Conservation (phyloP, 2,888 invertebrate genomes). For the Eremobia ochroleuca region DNA sequence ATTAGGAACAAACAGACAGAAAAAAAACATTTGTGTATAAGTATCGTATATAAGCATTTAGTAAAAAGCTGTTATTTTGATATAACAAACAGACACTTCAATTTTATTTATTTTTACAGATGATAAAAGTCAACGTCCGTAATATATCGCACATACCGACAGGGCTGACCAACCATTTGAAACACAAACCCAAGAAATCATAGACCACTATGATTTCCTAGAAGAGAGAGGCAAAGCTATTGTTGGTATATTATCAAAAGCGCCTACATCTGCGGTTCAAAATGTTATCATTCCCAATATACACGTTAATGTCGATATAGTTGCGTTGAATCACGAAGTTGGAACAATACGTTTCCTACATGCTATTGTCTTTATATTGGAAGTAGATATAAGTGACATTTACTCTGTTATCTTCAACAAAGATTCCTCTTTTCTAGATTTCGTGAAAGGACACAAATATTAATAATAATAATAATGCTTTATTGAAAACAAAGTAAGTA, state of each 20-base stretch:
- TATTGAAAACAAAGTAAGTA: too few relatives aligned
- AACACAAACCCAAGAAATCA: constrained; percentile 47
- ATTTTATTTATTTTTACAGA: not conserved
- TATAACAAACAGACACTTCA: not conserved
- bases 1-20: not conserved
- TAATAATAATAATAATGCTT: too few relatives aligned
- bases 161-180: constrained; percentile 18
- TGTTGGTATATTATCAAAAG: constrained; percentile 60
- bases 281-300: constrained; percentile 63
- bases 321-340: constrained; percentile 70
- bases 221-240: constrained; percentile 53
- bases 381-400: constrained; percentile 48
- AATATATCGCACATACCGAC: not conserved
- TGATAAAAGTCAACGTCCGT: not conserved
- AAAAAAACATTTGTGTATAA: not conserved
- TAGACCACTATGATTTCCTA: constrained; percentile 40
- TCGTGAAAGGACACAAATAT: constrained; percentile 4
- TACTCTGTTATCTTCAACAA: constrained; percentile 9
- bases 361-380: constrained; percentile 58
- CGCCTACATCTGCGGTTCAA: constrained; percentile 64
- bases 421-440: constrained; percentile 6
- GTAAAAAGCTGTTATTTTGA: not conserved
- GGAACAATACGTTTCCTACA: constrained; percentile 71
- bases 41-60: not conserved
- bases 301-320: constrained; percentile 56